These are phyloP conservation scores for Endotricha flammealis DNA, from an alignment of 2,888 invertebrate species.

Conservation along the genomic window DNA sequence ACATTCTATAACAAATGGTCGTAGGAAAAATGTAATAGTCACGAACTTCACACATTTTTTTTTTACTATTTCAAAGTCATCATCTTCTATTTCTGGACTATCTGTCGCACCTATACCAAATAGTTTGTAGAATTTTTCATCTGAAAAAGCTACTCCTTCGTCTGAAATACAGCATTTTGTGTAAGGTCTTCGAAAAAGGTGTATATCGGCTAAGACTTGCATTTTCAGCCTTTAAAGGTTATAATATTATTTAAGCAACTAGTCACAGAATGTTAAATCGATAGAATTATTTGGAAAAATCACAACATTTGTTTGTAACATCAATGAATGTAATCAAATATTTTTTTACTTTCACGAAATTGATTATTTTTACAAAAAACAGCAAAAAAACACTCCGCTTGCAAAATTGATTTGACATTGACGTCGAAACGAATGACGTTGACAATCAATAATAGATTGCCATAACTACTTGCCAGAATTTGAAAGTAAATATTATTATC, in stretches of 20 bases:
- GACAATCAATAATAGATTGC: no score
- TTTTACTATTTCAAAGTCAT: slow-evolving; percentile 22
- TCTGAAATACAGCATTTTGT: slow-evolving; percentile 50
- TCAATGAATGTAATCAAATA: no score
- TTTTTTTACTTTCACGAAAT: no score
- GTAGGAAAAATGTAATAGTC: slow-evolving; percentile 48
- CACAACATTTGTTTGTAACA: no score
- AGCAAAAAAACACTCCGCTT: no score
- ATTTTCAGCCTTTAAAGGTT: slow-evolving; percentile 42
- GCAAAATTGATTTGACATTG: no score
- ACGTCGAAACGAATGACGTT: no score
- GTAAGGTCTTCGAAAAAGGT: slow-evolving; percentile 45
- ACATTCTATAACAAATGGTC: slow-evolving; percentile 55
- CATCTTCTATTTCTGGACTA: slow-evolving; percentile 29
- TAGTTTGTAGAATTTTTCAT: slow-evolving; percentile 37
- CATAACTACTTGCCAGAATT: no score
- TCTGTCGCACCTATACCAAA: slow-evolving; percentile 44
- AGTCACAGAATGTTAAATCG: no score
- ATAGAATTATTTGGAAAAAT: no score
- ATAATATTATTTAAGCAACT: slow-evolving; percentile 7
- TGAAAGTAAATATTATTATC: no score
- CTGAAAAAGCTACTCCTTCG: slow-evolving; percentile 39
- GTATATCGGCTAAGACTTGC: slow-evolving; percentile 51
- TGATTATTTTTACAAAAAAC: no score
- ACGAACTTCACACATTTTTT: slow-evolving; percentile 34